Evolutionary conservation across 2,113 vertebrate species (phyloP).

Genomic region (Halcyon malimbica): DNA sequence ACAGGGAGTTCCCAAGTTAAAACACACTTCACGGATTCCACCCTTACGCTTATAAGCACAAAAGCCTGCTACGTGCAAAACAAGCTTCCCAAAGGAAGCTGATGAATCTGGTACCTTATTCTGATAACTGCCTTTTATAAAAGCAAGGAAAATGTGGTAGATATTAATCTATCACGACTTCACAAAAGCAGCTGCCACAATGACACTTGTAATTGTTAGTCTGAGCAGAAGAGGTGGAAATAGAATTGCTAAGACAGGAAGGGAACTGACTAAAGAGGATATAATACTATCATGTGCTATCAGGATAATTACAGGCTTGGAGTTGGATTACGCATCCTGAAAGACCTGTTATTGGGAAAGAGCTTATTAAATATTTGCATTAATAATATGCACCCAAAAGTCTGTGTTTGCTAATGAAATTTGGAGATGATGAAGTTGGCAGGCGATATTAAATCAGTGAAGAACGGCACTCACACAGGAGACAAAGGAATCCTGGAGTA

Average conservation of each 20-base stretch:
- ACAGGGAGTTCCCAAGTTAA: background rate
- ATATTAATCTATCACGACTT: slow-evolving; percentile 33
- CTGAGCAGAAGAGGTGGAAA: slow-evolving; percentile 26
- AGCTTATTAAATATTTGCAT: slow-evolving; percentile 49
- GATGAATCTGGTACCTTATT: background rate
- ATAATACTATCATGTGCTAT: slow-evolving; percentile 28
- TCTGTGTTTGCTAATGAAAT: slow-evolving; percentile 40
- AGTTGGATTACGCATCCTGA: slow-evolving; percentile 28
- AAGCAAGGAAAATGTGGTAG: slow-evolving; percentile 1
- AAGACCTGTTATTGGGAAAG: slow-evolving; percentile 6
- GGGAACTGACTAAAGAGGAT: slow-evolving; percentile 32
- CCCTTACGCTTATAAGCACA: background rate
- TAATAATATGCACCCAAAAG: slow-evolving; percentile 18
- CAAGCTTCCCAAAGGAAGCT: background rate
- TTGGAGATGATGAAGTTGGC: background rate
- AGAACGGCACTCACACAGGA: background rate
- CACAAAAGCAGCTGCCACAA: slow-evolving; percentile 40
- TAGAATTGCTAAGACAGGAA: slow-evolving; percentile 44
- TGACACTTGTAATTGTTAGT: slow-evolving; percentile 46
- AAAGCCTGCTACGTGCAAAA: background rate
- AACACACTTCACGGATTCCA: background rate
- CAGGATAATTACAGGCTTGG: slow-evolving; percentile 45
- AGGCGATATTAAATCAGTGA: background rate
- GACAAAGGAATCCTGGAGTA: background rate
- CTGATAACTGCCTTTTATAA: slow-evolving; percentile 3